Evolutionary conservation across 2,888 invertebrate genomes (phyloP).

Genomic region (Hyalella azteca): DNA sequence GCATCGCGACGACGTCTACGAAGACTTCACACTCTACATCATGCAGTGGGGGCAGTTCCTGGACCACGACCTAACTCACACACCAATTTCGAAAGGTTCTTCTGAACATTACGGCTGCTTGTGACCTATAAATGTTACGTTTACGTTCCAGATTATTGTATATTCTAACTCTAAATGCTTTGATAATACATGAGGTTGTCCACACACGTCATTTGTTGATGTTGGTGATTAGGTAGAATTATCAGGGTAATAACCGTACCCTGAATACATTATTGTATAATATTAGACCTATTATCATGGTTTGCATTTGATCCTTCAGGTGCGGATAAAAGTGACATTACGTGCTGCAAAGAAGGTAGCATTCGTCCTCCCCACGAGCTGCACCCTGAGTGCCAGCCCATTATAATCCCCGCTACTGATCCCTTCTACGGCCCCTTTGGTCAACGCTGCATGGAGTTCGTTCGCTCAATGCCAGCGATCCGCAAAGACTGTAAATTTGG

Average conservation of each 20-base stretch:
- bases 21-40: conserved; percentile 59
- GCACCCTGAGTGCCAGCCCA: conserved; percentile 74
- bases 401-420: conserved; percentile 70
- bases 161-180: too few relatives aligned
- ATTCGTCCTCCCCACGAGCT: conserved; percentile 59
- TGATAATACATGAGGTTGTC: too few relatives aligned
- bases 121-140: too few relatives aligned
- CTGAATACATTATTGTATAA: too few relatives aligned
- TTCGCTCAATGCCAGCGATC: conserved; percentile 73
- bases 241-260: too few relatives aligned
- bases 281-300: too few relatives aligned
- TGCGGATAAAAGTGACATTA: conserved; percentile 62
- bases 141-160: too few relatives aligned
- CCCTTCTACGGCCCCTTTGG: conserved; percentile 67
- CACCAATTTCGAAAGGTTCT: conserved; percentile 47
- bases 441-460: conserved; percentile 75
- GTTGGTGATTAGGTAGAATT: too few relatives aligned
- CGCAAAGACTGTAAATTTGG: conserved; percentile 63
- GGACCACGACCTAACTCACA: conserved; percentile 55
- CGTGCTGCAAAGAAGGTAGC: conserved; percentile 66
- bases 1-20: conserved; percentile 60
- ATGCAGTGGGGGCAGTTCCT: conserved; percentile 57
- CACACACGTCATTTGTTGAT: too few relatives aligned
- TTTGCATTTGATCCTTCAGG: not conserved
- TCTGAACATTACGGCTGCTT: too few relatives aligned